Evolutionary conservation across 1,140 invertebrate species (phyloP), one percentile per base, ranked within the genome.

Genomic region (Bombyx mandarina): DNA sequence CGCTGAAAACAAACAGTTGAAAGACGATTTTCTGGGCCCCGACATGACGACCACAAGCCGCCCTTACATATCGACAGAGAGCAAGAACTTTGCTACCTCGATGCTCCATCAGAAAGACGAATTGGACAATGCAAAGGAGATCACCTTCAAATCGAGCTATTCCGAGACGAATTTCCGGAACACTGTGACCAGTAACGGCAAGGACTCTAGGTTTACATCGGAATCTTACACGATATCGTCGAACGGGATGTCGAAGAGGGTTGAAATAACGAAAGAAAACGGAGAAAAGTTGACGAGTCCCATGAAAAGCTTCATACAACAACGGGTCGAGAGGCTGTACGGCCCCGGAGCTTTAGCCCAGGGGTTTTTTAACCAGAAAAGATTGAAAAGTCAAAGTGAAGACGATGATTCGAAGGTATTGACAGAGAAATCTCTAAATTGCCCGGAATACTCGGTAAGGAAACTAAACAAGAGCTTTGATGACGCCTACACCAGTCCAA

Each of bases 321-420:
- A 96, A 75, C 89, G 95, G 45, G 95, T 97, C 1, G 95, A 97
- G 73, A 89, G 95, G 58, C 79, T 97, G 0, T 97, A 96, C 78
- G 96, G 96, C 0, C 94, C 94, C 1, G 94, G 94, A 35, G 94
- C 95, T 9, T 73, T 96, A 7, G 94, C 94, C 3, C 93, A 95
- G 76, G 94, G 93, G 7, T 96, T 96, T 71, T 94, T 94, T 72
- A 93, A 92, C 61, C 90, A 90, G 48, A 92, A 92, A 62, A 74
- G 90, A 57, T 67, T 79, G 60, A 88, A 87, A 66, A 85, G 80
- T 52, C 65, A 77, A 8, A 79, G 80, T 54, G 86, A 87, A 3
- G 81, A 83, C 1, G 83, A 86, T 6, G 79, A 82, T 53, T 56
- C 69, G 0, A 84, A 82, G 60, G 77, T 86, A 0, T 61, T 87